Base-by-base conservation (phyloP, 2,797 vertebrate genomes). In the Falco novaeseelandiae region DNA sequence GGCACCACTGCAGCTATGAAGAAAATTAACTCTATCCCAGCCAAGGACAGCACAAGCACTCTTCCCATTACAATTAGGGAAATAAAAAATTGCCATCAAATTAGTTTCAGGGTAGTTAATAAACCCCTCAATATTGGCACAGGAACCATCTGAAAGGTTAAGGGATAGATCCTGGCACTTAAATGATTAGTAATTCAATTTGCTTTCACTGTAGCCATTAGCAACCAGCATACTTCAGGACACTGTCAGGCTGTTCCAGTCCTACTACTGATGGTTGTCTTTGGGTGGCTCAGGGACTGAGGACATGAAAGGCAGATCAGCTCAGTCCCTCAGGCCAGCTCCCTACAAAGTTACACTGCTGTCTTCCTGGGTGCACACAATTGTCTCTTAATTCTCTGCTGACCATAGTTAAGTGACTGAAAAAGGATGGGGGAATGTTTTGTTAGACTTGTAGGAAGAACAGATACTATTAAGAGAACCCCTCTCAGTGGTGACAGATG, bases 351-450 rank as follows among this genome's bases (percentile, higher is more conserved):
- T 14, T 49, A 58, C 6, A 16, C 26, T 52, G 21, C 44, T 70
- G 21, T 23, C 13, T 73, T 16, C 25, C 19, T 48, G 20, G 3
- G 25, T 65, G 8, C 15, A 61, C 1, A 0, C 11, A 15, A 36
- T 42, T 63, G 13, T 5, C 16, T 57, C 40, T 81, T 57, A 71
- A 46, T 65, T 54, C 11, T 61, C 32, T 79, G 10, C 18, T 91
- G 58, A 18, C 10, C 5, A 27, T 7, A 63, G 25, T 14, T 65
- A 29, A 7, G 46, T 8, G 8, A 23, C 42, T 34, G 19, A 4
- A 14, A 46, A 79, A 49, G 11, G 11, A 34, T 3, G 3, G 0
- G 3, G 1, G 1, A 4, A 52, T 34, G 2, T n/a, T 63, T 59
- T 74, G 8, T 25, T 59, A 55, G 38, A 80, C 6, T 8, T 42